A percentile compares a stretch with the other conserved stretches of the same genome.
Evolutionary conservation across 2,113 vertebrate genomes (phyloP).

Genomic region (Dasyurus viverrinus): DNA sequence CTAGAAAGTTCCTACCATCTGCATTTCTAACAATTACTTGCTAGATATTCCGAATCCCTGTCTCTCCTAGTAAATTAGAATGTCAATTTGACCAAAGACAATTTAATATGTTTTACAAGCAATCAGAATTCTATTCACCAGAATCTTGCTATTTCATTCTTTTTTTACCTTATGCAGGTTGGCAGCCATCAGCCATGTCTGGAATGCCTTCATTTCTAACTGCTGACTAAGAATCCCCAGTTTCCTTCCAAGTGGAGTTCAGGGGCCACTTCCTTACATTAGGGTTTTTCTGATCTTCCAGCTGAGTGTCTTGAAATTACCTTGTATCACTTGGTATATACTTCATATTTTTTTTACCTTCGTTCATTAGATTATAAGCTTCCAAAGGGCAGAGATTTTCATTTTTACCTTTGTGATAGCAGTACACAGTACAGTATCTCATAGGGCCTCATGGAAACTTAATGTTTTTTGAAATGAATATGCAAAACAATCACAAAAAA

Average conservation of each 20-base stretch:
- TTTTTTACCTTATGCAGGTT: slow-evolving; percentile 44
- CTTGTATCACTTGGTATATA: background rate
- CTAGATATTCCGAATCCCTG: background rate
- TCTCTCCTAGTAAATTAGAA: slow-evolving; percentile 77
- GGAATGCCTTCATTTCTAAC: background rate
- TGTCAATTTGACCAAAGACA: slow-evolving; percentile 75
- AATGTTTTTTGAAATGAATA: background rate
- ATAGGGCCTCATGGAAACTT: background rate
- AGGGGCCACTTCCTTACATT: background rate
- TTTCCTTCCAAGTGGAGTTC: background rate
- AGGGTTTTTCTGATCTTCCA: background rate
- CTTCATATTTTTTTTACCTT: background rate
- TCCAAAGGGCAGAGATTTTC: background rate
- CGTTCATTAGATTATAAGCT: background rate
- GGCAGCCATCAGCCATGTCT: background rate
- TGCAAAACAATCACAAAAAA: slow-evolving; percentile 47
- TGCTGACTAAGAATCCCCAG: background rate
- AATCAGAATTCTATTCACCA: slow-evolving; percentile 64
- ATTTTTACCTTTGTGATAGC: background rate
- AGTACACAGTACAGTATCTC: background rate
- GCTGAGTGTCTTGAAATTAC: background rate
- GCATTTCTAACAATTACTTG: slow-evolving; percentile 17
- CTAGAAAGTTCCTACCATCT: background rate
- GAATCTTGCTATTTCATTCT: slow-evolving; percentile 47
- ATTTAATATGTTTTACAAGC: slow-evolving; percentile 65